These are phyloP conservation scores for Pelodytes ibericus DNA, from an alignment of 2,797 vertebrate genomes.

Conservation along the genomic window DNA sequence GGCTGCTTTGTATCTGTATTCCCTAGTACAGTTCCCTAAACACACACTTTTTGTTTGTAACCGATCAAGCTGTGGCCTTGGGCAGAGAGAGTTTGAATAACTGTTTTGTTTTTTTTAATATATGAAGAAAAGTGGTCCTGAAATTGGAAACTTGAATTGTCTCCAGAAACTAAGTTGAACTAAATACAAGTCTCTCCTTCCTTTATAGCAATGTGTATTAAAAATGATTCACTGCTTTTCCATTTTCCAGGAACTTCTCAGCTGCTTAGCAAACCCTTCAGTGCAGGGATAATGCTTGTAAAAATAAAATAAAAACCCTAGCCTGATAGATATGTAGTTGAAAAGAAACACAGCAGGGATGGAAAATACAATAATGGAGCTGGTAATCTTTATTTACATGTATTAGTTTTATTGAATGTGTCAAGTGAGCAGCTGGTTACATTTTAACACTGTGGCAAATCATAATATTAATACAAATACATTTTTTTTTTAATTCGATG, in stretches of 20 bases:
- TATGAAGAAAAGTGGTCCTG: not conserved
- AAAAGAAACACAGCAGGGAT: not conserved
- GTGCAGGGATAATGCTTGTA: not conserved
- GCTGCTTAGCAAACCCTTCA: not conserved
- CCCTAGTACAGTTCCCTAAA: too few relatives aligned
- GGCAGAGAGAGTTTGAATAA: not conserved
- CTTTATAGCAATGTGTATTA: slow-evolving; percentile 23
- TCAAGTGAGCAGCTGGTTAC: not conserved
- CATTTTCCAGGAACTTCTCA: slow-evolving; percentile 10
- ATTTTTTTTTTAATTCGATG: not conserved
- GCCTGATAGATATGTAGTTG: not conserved
- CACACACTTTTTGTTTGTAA: too few relatives aligned
- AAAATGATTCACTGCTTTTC: slow-evolving; percentile 26
- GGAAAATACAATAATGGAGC: not conserved
- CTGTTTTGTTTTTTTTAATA: not conserved
- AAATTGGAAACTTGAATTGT: slow-evolving; percentile 31
- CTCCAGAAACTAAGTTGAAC: slow-evolving; percentile 13
- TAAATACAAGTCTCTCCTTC: slow-evolving; percentile 10
- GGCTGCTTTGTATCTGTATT: too few relatives aligned
- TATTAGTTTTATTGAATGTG: not conserved
- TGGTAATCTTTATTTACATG: not conserved
- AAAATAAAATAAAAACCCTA: not conserved
- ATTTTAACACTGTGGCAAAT: not conserved
- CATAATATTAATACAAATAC: not conserved
- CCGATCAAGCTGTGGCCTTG: not conserved